Evolutionary conservation across 2,888 invertebrate species (phyloP).

Genomic region (Thecocarcelia acutangulata): DNA sequence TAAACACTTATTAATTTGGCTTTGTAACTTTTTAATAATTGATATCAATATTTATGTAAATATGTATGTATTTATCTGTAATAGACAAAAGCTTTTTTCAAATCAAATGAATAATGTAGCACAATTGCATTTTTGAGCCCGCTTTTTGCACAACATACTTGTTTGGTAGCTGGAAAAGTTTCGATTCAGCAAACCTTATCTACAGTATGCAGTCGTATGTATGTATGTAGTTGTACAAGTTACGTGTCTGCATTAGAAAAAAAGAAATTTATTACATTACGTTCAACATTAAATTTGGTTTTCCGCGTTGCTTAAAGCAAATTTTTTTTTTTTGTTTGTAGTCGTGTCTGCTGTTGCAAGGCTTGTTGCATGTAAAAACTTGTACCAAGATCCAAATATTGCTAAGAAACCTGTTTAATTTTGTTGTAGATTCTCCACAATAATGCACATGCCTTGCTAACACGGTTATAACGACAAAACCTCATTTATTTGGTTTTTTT

Average conservation of each 20-base stretch:
- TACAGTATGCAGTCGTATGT: slow-evolving; percentile 2
- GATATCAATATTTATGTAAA: neutral
- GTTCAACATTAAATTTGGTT: slow-evolving; percentile 63
- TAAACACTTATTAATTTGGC: too few species aligned
- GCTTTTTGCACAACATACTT: slow-evolving; percentile 27
- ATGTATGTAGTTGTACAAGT: slow-evolving; percentile 28
- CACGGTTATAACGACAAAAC: slow-evolving; percentile 60
- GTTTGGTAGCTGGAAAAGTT: slow-evolving; percentile 31
- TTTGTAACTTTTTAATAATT: too few species aligned
- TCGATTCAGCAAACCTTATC: slow-evolving; percentile 32
- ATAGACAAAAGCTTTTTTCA: neutral
- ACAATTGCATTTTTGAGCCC: slow-evolving; percentile 17
- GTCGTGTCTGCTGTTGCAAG: slow-evolving; percentile 46
- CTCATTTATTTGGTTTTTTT: slow-evolving; percentile 46
- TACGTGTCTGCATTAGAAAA: slow-evolving; percentile 35
- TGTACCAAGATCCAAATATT: slow-evolving; percentile 58
- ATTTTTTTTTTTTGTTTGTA: slow-evolving; percentile 43
- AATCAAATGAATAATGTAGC: slow-evolving; percentile 24
- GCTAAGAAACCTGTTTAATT: slow-evolving; percentile 55
- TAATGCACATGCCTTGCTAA: slow-evolving; percentile 62
- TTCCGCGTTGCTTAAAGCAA: slow-evolving; percentile 61
- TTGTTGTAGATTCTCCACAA: slow-evolving; percentile 47
- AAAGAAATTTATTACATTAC: slow-evolving; percentile 37
- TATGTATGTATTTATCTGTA: neutral
- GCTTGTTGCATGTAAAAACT: slow-evolving; percentile 60